Conservation (phyloP, 53 echinoderm and acorn worm species). For the Apostichopus leukothele region DNA sequence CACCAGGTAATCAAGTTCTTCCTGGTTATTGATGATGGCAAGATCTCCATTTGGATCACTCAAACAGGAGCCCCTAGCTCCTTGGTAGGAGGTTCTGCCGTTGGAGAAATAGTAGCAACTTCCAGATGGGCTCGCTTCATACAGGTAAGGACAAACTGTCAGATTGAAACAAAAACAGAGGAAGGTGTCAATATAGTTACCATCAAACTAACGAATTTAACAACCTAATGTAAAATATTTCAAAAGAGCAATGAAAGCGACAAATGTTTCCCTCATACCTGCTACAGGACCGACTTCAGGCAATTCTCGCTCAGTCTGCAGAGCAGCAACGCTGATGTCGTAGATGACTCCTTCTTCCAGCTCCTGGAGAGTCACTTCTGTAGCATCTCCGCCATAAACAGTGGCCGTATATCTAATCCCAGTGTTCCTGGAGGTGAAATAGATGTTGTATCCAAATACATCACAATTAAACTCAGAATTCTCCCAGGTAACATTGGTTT, state of each 20-base stretch:
- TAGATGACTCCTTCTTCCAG: constrained; percentile 21
- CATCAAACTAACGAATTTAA: neutral
- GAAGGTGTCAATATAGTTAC: neutral
- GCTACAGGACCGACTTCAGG: neutral
- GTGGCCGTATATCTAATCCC: constrained; percentile 2
- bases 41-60: too few species aligned
- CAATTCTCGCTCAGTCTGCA: neutral
- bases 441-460: constrained; percentile 79
- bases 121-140: too few species aligned
- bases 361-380: neutral
- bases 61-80: too few species aligned
- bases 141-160: too few species aligned
- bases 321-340: constrained; percentile 16
- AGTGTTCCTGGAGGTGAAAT: constrained; percentile 48
- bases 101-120: too few species aligned
- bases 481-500: constrained; percentile 73
- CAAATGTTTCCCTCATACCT: neutral
- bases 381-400: constrained; percentile 13
- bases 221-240: constrained; percentile 6
- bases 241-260: constrained; percentile 6
- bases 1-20: too few species aligned
- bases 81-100: too few species aligned
- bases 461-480: constrained; percentile 81
- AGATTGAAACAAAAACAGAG: too few species aligned
- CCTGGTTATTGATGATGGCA: too few species aligned